Evolutionary conservation across 1,140 invertebrate genomes (phyloP).

Genomic region (Anastatus disparis): DNA sequence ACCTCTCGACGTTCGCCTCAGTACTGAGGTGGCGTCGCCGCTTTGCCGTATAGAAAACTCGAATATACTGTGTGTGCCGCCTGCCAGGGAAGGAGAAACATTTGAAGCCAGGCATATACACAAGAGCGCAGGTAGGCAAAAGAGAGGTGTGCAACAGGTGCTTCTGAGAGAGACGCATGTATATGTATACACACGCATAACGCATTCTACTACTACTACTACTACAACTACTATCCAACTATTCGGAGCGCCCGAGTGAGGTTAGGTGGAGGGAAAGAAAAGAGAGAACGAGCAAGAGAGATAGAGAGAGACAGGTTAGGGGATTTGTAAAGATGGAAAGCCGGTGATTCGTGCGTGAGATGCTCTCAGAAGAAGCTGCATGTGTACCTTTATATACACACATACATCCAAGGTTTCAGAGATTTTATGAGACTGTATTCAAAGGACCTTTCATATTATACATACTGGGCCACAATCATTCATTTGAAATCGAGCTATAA

Average conservation of each 20-base stretch:
- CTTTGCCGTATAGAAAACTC: conserved; percentile 12
- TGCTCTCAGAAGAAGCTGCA: no score
- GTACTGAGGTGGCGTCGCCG: conserved; percentile 36
- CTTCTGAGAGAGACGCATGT: conserved; percentile 52
- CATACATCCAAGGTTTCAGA: no score
- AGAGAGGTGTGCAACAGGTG: conserved; percentile 61
- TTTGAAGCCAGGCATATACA: no score
- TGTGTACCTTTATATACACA: no score
- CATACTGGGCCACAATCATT: no score
- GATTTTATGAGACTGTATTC: no score
- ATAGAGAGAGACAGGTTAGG: neutral
- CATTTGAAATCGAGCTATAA: no score
- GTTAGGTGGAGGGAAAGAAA: neutral
- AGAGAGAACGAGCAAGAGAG: neutral
- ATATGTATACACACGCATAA: no score
- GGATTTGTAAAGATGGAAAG: neutral
- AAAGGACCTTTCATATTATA: no score
- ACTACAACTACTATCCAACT: no score
- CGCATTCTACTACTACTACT: no score
- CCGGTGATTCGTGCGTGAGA: neutral
- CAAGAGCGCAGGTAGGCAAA: conserved; percentile 42
- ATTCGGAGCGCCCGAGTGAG: no score
- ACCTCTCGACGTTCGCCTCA: conserved; percentile 47
- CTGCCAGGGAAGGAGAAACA: conserved; percentile 40
- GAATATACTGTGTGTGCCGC: neutral